These are phyloP conservation scores for Sminthurinus signatus DNA, from an alignment of 1,140 invertebrate species.

Conservation along the genomic window DNA sequence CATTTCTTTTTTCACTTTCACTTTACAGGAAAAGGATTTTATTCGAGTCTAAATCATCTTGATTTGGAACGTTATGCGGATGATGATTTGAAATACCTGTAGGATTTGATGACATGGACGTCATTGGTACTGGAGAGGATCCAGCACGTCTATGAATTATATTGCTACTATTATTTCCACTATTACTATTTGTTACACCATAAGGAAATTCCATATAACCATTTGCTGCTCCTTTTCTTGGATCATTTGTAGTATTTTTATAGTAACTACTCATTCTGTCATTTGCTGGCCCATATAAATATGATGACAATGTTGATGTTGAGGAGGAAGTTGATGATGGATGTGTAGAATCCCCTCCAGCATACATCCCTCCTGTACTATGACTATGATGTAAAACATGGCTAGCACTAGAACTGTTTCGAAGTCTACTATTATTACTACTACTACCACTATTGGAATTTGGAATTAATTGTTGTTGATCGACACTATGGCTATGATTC, in stretches of 20 bases:
- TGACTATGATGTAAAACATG: constrained; percentile 27
- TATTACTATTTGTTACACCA: not conserved
- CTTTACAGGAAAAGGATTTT: constrained; percentile 37
- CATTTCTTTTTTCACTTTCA: no score
- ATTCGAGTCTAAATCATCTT: constrained; percentile 32
- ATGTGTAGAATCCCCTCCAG: constrained; percentile 8
- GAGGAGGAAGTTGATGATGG: constrained; percentile 12
- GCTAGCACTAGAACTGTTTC: constrained; percentile 10
- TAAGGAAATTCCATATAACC: constrained; percentile 12
- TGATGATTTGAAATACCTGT: constrained; percentile 11
- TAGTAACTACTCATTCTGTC: constrained; percentile 38
- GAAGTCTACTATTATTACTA: not conserved
- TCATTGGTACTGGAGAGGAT: constrained; percentile 39
- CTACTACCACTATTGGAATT: not conserved
- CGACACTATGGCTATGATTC: constrained; percentile 20
- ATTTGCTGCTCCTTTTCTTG: constrained; percentile 17
- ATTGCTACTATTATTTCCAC: not conserved
- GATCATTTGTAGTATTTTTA: constrained; percentile 14
- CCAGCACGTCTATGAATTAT: constrained; percentile 36
- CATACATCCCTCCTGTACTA: constrained; percentile 3
- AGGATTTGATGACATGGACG: not conserved
- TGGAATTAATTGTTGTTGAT: constrained; percentile 14
- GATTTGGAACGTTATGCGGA: no score
- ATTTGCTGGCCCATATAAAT: constrained; percentile 19
- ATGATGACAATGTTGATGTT: no score